Base-by-base conservation (phyloP, 2,888 invertebrate genomes). In the Chorisops tibialis region DNA sequence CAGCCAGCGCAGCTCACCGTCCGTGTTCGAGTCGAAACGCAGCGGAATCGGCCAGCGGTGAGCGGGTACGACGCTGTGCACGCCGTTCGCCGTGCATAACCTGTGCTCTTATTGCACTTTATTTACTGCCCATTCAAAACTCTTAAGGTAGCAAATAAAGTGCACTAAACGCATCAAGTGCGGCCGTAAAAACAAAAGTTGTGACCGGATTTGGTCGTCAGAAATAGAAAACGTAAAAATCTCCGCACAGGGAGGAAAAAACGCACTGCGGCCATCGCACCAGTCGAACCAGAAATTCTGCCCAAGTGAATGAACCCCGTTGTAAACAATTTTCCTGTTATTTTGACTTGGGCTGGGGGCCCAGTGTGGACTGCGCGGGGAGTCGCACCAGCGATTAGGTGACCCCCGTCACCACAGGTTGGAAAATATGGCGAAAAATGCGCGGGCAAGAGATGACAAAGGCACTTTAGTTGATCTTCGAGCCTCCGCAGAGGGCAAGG, bases 321-420 rank as follows among this genome's bases (percentile, higher is more conserved):
- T 61, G 64, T 64, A 64, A 64, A 64, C 64, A 64, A 16, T 61
- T 49, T 64, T 61, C 61, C 64, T 61, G 64, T 64, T 64, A 64
- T 61, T 61, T 41, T 38, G 48, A 59, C 30, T 59, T 43, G 56
- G 59, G 38, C 39, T 52, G 37, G 56, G 37, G 30, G 37, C 19
- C n/a, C n/a, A n/a, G n/a, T n/a, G n/a, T n/a, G 35, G 39, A 21
- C 50, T 19, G 58, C 12, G 58, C 16, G 22, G 12, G 16, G 56
- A n/a, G 18, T 16, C 43, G 19, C 43, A 16, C 9, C 43, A 11
- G 7, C 24, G 24, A 24, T 4, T 24, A 24, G 24, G 24, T 24
- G 24, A 24, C 7, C 24, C 24, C 24, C 4, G 24, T 14, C 38
- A 35, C 52, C 14, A 9, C 19, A 24, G 56, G 18, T 41, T 30